These are phyloP conservation scores for Pyrocoelia pectoralis DNA, from an alignment of 2,888 invertebrate genomes.

Conservation along the genomic window DNA sequence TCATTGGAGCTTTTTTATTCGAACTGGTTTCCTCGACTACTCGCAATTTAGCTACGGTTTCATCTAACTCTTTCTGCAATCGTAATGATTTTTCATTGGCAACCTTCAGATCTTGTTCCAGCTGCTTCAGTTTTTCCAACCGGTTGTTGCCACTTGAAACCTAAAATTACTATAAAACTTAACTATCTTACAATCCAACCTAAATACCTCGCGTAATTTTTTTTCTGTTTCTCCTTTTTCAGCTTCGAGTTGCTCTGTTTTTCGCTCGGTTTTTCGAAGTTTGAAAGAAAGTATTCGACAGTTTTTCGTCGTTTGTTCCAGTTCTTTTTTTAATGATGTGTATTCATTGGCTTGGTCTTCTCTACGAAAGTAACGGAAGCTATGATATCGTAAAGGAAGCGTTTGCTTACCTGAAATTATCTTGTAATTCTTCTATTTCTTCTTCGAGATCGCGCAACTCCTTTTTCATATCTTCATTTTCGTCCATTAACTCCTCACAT, in stretches of 20 bases:
- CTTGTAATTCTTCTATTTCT: slow-evolving; percentile 99
- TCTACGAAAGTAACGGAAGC: slow-evolving; percentile 57
- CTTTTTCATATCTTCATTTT: slow-evolving; percentile 93
- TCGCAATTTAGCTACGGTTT: slow-evolving; percentile 67
- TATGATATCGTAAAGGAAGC: not conserved
- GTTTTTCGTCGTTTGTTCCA: slow-evolving; percentile 97
- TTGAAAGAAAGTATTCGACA: slow-evolving; percentile 98
- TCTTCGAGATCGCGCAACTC: slow-evolving; percentile 93
- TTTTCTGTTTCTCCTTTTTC: slow-evolving; percentile 81
- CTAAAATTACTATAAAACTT: slow-evolving; percentile 42
- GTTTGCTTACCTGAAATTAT: slow-evolving; percentile 77
- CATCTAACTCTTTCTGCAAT: slow-evolving; percentile 75
- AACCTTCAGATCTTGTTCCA: slow-evolving; percentile 86
- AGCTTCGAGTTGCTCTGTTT: slow-evolving; percentile 83
- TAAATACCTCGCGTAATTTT: slow-evolving; percentile 66
- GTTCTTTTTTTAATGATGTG: slow-evolving; percentile 89
- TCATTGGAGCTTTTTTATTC: slow-evolving; percentile 67
- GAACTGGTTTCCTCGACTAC: slow-evolving; percentile 55
- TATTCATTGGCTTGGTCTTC: slow-evolving; percentile 98
- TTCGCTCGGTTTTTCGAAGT: slow-evolving; percentile 93
- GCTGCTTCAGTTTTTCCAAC: slow-evolving; percentile 74
- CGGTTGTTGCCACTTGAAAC: slow-evolving; percentile 67
- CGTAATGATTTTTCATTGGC: slow-evolving; percentile 77
- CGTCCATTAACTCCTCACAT: slow-evolving; percentile 94
- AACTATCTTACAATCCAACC: slow-evolving; percentile 4